Conservation (phyloP, 2,888 invertebrate species). For the Orchesella flavescens region DNA sequence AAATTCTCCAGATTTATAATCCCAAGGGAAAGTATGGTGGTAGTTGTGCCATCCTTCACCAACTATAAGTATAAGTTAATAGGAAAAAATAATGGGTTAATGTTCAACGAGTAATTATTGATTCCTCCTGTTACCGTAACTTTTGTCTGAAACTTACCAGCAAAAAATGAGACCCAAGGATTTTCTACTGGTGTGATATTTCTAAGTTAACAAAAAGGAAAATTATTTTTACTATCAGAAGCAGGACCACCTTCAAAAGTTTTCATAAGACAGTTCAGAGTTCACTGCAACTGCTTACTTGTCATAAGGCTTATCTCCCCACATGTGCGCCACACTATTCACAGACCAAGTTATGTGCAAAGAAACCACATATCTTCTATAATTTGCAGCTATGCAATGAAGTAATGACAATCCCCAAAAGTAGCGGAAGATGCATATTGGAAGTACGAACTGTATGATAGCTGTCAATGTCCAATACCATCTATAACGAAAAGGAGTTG, state of each 20-base stretch:
- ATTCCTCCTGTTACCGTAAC: no score
- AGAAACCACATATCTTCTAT: slow-evolving; percentile 82
- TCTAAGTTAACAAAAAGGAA: background rate
- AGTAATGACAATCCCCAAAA: slow-evolving; percentile 70
- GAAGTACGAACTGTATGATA: slow-evolving; percentile 19
- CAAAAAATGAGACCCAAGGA: slow-evolving; percentile 6
- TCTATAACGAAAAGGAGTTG: no score
- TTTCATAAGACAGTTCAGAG: background rate
- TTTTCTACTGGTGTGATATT: slow-evolving; percentile 31
- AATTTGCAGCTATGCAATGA: slow-evolving; percentile 72
- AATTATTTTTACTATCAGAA: no score
- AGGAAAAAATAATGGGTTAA: background rate
- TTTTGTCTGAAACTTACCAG: slow-evolving; percentile 16
- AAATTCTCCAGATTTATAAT: slow-evolving; percentile 92
- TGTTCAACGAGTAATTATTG: no score
- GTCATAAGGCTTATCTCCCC: slow-evolving; percentile 86
- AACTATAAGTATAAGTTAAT: slow-evolving; percentile 77
- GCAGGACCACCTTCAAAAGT: no score
- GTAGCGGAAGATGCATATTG: slow-evolving; percentile 76
- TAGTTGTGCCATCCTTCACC: slow-evolving; percentile 97
- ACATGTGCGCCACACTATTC: slow-evolving; percentile 94
- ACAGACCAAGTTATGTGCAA: slow-evolving; percentile 94
- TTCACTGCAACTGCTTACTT: slow-evolving; percentile 46
- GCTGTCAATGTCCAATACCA: slow-evolving; percentile 65
- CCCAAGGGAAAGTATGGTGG: slow-evolving; percentile 94